phyloP scores from a whole-genome alignment of 2,113 vertebrate species.

The Pleuronectes platessa region DNA sequence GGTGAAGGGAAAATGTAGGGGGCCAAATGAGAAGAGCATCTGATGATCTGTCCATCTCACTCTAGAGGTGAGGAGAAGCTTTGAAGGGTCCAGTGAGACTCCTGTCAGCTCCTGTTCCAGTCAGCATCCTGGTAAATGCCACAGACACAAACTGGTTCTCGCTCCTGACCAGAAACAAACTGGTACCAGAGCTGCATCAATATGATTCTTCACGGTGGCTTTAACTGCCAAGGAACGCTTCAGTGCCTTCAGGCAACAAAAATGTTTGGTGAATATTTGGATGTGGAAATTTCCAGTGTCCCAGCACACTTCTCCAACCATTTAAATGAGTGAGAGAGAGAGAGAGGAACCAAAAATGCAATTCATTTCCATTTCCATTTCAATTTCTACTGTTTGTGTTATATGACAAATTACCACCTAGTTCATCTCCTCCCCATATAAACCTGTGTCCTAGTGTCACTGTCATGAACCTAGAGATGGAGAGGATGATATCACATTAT shows the following conservation, averaged over 20 bases:
- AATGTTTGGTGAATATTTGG: not conserved
- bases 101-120: constrained; percentile 19
- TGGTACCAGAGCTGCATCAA: constrained; percentile 10
- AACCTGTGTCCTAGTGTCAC: not conserved
- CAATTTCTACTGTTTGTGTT: not conserved
- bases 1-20: constrained; percentile 29
- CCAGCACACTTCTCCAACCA: not conserved
- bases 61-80: constrained; percentile 46
- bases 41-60: constrained; percentile 40
- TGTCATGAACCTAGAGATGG: not conserved
- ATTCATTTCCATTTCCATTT: not conserved
- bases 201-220: not conserved
- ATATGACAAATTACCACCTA: too few species aligned
- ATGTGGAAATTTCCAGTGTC: constrained; percentile 1
- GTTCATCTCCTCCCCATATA: not conserved
- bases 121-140: constrained; percentile 34
- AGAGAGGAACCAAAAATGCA: not conserved
- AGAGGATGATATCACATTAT: not conserved
- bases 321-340: not conserved
- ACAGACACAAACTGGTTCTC: not conserved
- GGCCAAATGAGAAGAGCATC: constrained; percentile 39
- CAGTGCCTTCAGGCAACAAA: not conserved
- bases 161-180: constrained; percentile 3
- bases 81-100: constrained; percentile 36
- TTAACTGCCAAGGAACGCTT: not conserved